A percentile compares a stretch with the other conserved stretches of the same genome.
Evolutionary conservation across 1,140 invertebrate genomes (phyloP).

Genomic region (Drosophila micromelanica): DNA sequence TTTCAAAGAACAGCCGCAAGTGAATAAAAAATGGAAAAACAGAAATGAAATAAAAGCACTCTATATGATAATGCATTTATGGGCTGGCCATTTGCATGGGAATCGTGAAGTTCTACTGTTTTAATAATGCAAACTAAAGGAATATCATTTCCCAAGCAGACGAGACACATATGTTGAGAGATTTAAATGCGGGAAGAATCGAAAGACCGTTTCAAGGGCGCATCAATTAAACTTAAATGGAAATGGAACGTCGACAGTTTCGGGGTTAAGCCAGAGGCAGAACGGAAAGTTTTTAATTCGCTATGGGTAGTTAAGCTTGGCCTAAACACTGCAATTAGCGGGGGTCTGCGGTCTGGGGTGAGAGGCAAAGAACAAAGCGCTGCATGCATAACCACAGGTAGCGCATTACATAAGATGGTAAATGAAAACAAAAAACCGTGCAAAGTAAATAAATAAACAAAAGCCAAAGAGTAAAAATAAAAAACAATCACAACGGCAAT

Average conservation of each 20-base stretch:
- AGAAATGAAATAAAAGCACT: conserved; percentile 47
- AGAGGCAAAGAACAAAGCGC: neutral
- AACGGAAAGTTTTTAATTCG: neutral
- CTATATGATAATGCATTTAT: conserved; percentile 68
- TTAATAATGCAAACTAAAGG: conserved; percentile 25
- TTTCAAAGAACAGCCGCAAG: conserved; percentile 20
- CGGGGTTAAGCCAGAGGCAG: neutral
- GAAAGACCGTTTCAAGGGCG: conserved; percentile 54
- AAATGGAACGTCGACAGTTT: neutral
- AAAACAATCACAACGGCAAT: conserved; percentile 15
- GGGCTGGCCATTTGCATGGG: conserved; percentile 36
- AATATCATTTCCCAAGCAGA: conserved; percentile 9
- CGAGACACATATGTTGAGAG: conserved; percentile 8
- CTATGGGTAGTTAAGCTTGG: conserved; percentile 33
- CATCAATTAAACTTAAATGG: conserved; percentile 54
- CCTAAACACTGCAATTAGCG: conserved; percentile 55
- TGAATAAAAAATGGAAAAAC: neutral
- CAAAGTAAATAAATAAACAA: conserved; percentile 26
- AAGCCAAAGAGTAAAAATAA: neutral
- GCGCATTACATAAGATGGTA: conserved; percentile 54
- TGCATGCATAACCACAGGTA: conserved; percentile 56
- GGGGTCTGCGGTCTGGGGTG: conserved; percentile 4
- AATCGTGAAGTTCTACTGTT: conserved; percentile 32
- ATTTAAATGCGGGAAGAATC: conserved; percentile 23
- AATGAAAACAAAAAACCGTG: conserved; percentile 1